Conservation (phyloP, 2,113 vertebrate species). For the Urocolius indicus region DNA sequence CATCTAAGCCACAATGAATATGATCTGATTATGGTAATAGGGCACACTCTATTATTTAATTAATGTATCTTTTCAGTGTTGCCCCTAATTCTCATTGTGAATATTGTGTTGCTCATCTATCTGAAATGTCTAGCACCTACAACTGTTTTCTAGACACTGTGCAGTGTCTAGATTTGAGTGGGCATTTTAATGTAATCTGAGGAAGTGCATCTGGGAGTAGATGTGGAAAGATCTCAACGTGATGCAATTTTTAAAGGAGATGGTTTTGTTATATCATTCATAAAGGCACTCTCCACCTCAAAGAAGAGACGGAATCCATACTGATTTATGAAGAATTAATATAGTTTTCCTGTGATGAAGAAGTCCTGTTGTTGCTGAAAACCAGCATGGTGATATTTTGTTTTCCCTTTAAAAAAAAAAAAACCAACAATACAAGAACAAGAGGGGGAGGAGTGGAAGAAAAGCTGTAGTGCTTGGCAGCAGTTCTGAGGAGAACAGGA, state of each 20-base stretch:
- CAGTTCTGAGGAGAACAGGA: not conserved
- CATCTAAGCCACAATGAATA: not conserved
- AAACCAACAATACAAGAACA: not conserved
- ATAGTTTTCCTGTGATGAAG: not conserved
- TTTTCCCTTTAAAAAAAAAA: not conserved
- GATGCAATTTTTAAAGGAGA: not conserved
- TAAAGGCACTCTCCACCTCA: not conserved
- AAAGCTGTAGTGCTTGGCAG: not conserved
- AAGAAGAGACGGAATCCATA: not conserved
- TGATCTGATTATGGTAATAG: not conserved
- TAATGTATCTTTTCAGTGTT: not conserved
- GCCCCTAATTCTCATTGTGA: not conserved
- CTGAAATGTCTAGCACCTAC: not conserved
- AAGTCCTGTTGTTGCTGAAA: not conserved
- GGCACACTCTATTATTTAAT: not conserved
- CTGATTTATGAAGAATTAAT: not conserved
- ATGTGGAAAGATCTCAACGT: not conserved
- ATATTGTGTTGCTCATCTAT: not conserved
- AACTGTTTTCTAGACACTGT: not conserved
- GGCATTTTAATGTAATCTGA: not conserved
- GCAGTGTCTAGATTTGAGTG: not conserved
- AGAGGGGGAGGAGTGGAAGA: not conserved
- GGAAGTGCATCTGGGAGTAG: not conserved
- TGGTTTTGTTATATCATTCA: not conserved
- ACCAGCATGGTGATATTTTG: not conserved